Base-by-base conservation (phyloP, 2,113 vertebrate genomes). In the Silurus meridionalis region DNA sequence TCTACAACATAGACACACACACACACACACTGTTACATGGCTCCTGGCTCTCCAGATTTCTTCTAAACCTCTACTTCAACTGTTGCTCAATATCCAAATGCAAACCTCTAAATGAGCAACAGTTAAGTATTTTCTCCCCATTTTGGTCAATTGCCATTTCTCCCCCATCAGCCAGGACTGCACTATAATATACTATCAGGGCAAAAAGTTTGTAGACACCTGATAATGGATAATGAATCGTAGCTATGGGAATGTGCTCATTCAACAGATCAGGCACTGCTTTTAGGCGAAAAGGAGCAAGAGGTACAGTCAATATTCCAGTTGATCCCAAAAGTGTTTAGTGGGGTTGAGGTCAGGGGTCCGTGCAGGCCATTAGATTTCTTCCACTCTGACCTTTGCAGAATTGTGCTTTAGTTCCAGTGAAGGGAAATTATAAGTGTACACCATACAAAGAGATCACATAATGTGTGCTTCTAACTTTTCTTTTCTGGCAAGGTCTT, bases 31-130 rank as follows among this genome's bases (percentile, higher is more conserved):
- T 37, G 83, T 83, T 78, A 50, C 50, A 0, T 55, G 58, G 80
- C 88, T 87, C 48, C 71, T 85, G 85, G 88, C 63, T 23, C 87
- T 83, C 79, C 72, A 87, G 83, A 37, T 37, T 37, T 37, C 37
- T 37, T 37, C 37, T 37, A 37, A 37, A 37, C 37, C 37, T 37
- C 85, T 82, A 78, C 84, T 87, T 86, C 82, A 89, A 77, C 80
- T 5, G 79, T 17, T 55, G 83, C 88, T 79, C 63, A 82, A 85
- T 79, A 85, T 79, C 78, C 78, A 53, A 71, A 82, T 74, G 61
- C 66, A 60, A 83, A 79, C 58, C 14, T 80, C 8, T 21, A 50
- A 28, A 72, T 48, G 37, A 72, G 15, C 64, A 23, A 2, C 64
- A 67, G 19, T 21, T 21, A 21, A 21, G 17, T n/a, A 2, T 66